Conservation (phyloP, 2,888 invertebrate species). For the Flexamia atlantica region DNA sequence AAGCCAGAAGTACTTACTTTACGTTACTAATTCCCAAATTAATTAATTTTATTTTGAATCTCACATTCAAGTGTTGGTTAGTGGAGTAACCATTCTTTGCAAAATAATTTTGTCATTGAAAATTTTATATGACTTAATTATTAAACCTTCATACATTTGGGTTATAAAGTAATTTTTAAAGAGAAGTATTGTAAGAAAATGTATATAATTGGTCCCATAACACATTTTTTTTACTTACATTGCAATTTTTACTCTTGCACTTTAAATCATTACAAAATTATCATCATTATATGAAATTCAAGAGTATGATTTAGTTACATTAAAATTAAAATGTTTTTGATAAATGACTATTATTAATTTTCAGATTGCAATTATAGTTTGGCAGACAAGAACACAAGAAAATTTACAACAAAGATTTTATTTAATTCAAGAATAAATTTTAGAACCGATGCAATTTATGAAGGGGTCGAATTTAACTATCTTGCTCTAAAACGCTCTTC, state of each 20-base stretch:
- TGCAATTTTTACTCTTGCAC: neutral
- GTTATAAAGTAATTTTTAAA: neutral
- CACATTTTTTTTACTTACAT: conserved; percentile 5
- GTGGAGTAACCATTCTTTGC: neutral
- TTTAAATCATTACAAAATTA: neutral
- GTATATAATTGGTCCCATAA: conserved; percentile 3
- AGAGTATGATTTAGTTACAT: neutral
- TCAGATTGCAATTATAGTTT: neutral
- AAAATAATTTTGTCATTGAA: neutral
- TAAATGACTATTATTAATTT: neutral
- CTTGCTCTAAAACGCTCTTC: no score
- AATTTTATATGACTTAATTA: neutral
- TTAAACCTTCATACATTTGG: neutral
- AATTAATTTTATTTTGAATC: neutral
- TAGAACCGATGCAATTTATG: no score
- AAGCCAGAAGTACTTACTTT: neutral
- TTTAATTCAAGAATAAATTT: neutral
- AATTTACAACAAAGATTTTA: neutral
- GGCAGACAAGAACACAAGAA: neutral
- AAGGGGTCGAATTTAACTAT: no score
- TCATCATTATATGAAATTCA: conserved; percentile 16
- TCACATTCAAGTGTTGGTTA: neutral
- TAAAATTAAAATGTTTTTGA: neutral
- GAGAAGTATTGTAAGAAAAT: conserved; percentile 21
- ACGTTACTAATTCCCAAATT: neutral